Percentiles rank a stretch among this genome's conserved stretches.
Conservation (phyloP, 2,888 invertebrate species). For the Drosophila ustulata region DNA sequence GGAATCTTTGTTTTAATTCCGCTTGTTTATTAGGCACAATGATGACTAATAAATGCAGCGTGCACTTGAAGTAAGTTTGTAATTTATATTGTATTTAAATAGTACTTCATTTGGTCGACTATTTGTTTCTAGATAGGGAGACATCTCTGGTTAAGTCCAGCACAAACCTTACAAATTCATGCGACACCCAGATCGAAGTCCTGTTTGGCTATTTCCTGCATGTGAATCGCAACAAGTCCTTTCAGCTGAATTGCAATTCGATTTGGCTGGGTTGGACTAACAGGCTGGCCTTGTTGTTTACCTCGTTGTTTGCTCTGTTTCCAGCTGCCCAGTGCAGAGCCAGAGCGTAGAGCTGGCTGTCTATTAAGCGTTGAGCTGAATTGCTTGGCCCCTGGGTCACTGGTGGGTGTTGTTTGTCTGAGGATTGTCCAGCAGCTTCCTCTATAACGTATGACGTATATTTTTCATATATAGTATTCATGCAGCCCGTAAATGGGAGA, state of each 20-base stretch:
- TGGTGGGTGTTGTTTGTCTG: slow-evolving; percentile 78
- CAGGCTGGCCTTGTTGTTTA: slow-evolving; percentile 56
- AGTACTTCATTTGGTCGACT: neutral
- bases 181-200: slow-evolving; percentile 74
- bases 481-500: slow-evolving; percentile 59
- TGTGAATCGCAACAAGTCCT: slow-evolving; percentile 45
- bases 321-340: slow-evolving; percentile 45
- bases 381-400: slow-evolving; percentile 77
- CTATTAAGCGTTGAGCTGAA: slow-evolving; percentile 74
- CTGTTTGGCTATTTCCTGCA: slow-evolving; percentile 77
- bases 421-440: slow-evolving; percentile 71
- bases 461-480: slow-evolving; percentile 67
- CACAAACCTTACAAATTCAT: slow-evolving; percentile 68
- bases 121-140: too few relatives aligned
- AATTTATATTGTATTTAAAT: neutral
- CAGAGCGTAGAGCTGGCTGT: slow-evolving; percentile 59
- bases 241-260: slow-evolving; percentile 37
- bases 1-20: slow-evolving; percentile 40
- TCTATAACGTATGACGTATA: slow-evolving; percentile 71
- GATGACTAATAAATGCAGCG: slow-evolving; percentile 60
- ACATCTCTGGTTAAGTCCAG: neutral
- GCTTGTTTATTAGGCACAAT: slow-evolving; percentile 74
- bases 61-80: slow-evolving; percentile 47
- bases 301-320: slow-evolving; percentile 66
- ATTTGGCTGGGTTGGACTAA: slow-evolving; percentile 67